Percentiles rank a stretch among this genome's conserved stretches.
Conservation (phyloP, 2,113 vertebrate genomes). For the Gobiocypris rarus region DNA sequence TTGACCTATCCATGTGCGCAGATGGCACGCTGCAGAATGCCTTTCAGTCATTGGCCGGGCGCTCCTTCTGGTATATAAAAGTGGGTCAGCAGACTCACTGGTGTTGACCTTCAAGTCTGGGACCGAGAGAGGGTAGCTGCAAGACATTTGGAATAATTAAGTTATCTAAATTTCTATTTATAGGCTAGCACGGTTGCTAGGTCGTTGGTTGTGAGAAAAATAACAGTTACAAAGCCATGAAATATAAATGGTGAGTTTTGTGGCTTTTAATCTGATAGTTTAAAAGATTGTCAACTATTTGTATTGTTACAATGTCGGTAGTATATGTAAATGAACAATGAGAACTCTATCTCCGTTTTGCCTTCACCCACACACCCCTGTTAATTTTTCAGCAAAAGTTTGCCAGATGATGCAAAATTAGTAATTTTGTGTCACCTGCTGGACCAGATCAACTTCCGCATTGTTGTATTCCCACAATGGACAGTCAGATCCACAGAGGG, state of each 20-base stretch:
- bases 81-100: slow-evolving; percentile 9
- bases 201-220: not conserved
- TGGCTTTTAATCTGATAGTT: not conserved
- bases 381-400: not conserved
- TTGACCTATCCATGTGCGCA: slow-evolving; percentile 45
- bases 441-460: not conserved
- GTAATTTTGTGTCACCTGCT: not conserved
- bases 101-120: slow-evolving; percentile 14
- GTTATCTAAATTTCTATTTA: not conserved
- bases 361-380: not conserved
- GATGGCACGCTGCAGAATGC: slow-evolving; percentile 31
- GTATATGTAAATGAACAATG: not conserved
- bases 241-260: not conserved
- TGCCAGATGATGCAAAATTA: not conserved
- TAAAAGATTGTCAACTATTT: not conserved
- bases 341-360: not conserved
- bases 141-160: slow-evolving; percentile 39
- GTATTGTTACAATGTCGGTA: not conserved
- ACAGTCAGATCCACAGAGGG: not conserved
- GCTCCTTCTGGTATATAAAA: slow-evolving; percentile 44
- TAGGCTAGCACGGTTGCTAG: not conserved
- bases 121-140: slow-evolving; percentile 13
- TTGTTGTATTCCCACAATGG: not conserved
- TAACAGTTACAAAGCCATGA: not conserved
- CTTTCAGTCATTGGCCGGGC: slow-evolving; percentile 23